phyloP scores from a whole-genome alignment of 1,140 invertebrate genomes.

The Philopotamus ludificatus region DNA sequence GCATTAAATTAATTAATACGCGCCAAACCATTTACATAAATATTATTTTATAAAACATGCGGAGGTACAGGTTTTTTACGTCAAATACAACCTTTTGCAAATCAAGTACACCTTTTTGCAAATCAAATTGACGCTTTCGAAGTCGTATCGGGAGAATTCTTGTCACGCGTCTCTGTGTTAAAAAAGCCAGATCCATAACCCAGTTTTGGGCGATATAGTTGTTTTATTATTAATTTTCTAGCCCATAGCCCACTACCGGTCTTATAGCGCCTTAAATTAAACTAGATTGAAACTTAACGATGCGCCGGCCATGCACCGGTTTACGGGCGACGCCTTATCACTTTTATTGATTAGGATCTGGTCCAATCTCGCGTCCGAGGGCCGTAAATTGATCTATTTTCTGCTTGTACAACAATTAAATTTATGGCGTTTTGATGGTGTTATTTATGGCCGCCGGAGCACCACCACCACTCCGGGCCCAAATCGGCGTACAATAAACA shows the following conservation, averaged over 20 bases:
- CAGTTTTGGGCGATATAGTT: not conserved
- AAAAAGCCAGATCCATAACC: too few species aligned
- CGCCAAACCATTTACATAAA: too few species aligned
- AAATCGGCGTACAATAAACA: slow-evolving; percentile 42
- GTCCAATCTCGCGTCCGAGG: too few species aligned
- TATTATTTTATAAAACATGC: too few species aligned
- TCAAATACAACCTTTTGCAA: too few species aligned
- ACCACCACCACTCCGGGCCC: slow-evolving; percentile 35
- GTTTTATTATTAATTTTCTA: not conserved
- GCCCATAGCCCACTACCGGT: not conserved
- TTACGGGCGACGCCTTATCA: not conserved
- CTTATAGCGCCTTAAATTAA: not conserved
- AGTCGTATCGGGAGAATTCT: too few species aligned
- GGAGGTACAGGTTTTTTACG: too few species aligned
- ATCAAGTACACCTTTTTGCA: too few species aligned
- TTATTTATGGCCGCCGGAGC: slow-evolving; percentile 41
- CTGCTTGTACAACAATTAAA: slow-evolving; percentile 31
- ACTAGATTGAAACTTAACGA: not conserved
- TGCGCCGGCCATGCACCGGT: not conserved
- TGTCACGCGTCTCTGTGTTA: too few species aligned
- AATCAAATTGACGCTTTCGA: too few species aligned
- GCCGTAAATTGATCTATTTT: slow-evolving; percentile 27
- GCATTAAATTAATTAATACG: too few species aligned
- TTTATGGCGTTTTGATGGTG: slow-evolving; percentile 41
- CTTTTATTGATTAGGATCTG: too few species aligned